Conservation (phyloP, 2,113 vertebrate genomes). For the Diphyllodes magnificus region DNA sequence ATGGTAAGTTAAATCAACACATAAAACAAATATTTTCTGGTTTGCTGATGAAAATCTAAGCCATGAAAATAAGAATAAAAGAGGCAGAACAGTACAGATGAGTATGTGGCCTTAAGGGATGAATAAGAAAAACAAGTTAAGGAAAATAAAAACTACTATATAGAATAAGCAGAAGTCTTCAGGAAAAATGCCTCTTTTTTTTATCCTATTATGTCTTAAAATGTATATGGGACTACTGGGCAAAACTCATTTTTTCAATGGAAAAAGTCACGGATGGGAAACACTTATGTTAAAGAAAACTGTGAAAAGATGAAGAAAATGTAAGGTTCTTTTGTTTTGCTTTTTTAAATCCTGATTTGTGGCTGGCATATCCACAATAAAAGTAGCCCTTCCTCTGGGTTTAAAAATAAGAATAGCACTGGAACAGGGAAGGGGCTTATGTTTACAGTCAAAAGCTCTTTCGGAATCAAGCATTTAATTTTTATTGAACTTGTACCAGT, state of each 20-base stretch:
- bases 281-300: not conserved
- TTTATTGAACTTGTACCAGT: not conserved
- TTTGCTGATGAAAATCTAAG: conserved; percentile 4
- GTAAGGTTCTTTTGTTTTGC: not conserved
- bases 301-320: not conserved
- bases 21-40: not conserved
- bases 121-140: not conserved
- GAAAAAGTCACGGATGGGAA: not conserved
- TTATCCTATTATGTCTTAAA: not conserved
- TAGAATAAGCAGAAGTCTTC: not conserved
- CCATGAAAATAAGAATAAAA: not conserved
- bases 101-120: not conserved
- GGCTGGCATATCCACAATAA: not conserved
- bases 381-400: not conserved
- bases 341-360: not conserved
- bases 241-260: not conserved
- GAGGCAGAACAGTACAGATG: not conserved
- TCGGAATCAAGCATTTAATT: not conserved
- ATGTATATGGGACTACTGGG: not conserved
- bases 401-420: not conserved
- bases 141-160: not conserved
- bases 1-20: conserved; percentile 6
- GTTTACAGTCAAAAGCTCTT: not conserved
- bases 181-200: not conserved
- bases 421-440: not conserved